Base-by-base conservation (phyloP, 2,113 vertebrate species). In the Maylandia zebra region DNA sequence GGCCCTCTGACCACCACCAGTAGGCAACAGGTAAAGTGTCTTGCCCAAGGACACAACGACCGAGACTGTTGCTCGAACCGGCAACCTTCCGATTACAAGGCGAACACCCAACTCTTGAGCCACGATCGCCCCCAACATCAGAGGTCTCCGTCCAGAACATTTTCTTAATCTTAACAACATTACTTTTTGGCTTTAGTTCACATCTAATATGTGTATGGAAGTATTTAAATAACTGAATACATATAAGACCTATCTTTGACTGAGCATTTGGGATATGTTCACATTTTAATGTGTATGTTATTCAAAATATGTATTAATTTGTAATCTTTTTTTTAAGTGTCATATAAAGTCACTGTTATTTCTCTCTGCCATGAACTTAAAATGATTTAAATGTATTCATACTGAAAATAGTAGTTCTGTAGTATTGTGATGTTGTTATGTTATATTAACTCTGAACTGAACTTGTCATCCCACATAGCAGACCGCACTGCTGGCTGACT, bases 21-120 rank as follows among this genome's bases (percentile, higher is more conserved):
- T 52, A 5, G 50, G 50, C 2, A 52, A 10, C 50, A 0, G 8
- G 48, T 52, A 8, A 52, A 19, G 8, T 52, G 50, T 52, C 17
- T 52, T 10, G 8, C 50, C 50, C 8, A 52, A 52, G 48, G 48
- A 52, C 48, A 19, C 48, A 52, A 52, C 0, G 8, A 19, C 2
- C 4, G 1, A 19, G 17, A 2, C 1, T 52, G 48, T 17, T 0
- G 22, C 45, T 48, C 7, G 4, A 48, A 48, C 14, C 7, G 7
- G 14, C 4, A 8, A 48, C 45, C 14, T 48, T 48, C 2, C 1
- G 7, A 48, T 48, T 48, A 48, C 14, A 48, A 48, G 45, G 14
- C 22, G 22, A 22, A 22, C 22, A 22, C 22, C 22, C 22, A 22
- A 22, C 22, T 22, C 22, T 22, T 22, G 43, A 45, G 43, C 43